Evolutionary conservation across 2,888 invertebrate genomes (phyloP), one percentile per base, ranked within the genome.

Genomic region (Cerastoderma edule): DNA sequence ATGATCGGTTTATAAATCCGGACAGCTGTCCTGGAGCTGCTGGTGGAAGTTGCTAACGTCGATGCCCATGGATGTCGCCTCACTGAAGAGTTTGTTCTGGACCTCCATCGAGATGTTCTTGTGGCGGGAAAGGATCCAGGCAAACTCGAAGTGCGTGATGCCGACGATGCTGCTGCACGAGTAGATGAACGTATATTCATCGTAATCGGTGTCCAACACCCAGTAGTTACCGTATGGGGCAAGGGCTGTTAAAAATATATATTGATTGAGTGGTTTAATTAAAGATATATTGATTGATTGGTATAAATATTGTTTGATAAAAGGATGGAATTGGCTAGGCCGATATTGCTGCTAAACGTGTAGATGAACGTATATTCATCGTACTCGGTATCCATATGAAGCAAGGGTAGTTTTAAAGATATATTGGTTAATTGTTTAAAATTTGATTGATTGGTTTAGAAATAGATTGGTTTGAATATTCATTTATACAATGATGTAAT

Each of bases 161-260:
- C 82, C 78, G 0, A 80, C 67, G 10, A 88, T 75, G 16, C 68
- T 54, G 10, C 78, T 80, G 50, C 87, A 88, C n/a, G 87, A 85
- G 71, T 83, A 88, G 56, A 88, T 83, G 3, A 86, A 72, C 0
- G 87, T 81, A 48, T 88, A 87, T 68, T 77, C 78, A 22, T 74
- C 72, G 56, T 88, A 88, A 67, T 88, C 85, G 0, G 87, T 88
- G 48, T 86, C 86, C 5, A 88, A n/a, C 6, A 88, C 85, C 85
- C 85, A 86, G 72, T 88, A 88, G 35, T 83, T 80, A 10, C 84
- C 86, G 67, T 79, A 85, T 4, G 85, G 85, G 2, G 85, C 78
- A 24, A 78, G 84, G 83, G 76, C 24, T 77, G n/a, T 75, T 22
- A 44, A 4, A 46, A 19, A n/a, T n/a, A n/a, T n/a, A n/a, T n/a